Base-by-base conservation (phyloP, 2,888 invertebrate genomes). In the Dinocampus coccinellae region DNA sequence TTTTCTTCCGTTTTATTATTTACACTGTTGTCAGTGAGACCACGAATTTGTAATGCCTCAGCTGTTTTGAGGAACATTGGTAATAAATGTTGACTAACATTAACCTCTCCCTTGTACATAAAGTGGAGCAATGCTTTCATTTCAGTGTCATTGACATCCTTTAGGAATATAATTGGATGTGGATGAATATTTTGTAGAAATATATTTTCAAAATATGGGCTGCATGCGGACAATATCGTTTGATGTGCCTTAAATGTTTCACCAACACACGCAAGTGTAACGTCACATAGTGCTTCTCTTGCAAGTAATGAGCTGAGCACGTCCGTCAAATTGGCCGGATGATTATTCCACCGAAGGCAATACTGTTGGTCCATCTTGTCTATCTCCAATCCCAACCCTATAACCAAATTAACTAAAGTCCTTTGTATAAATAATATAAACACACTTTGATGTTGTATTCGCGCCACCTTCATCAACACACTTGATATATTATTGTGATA, bases 311-410 rank as follows among this genome's bases (percentile, higher is more conserved):
- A 95, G 86, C 94, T 94, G 84, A 96, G 91, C 87, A 96, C 95
- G 90, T 95, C 95, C 87, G 95, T 95, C 89, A 96, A 91, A 90
- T 96, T 96, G 90, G 91, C 93, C 87, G 94, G 95, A 91, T 96
- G 96, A 91, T 96, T 96, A 92, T 96, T 95, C 96, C 96, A 96
- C 91, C 95, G 94, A 89, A 96, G 92, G 90, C 95, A 95, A 90
- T 95, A 96, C 91, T 96, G 95, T 91, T 93, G 94, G 91, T 93
- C 91, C 91, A 91, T 91, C 88, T 89, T 90, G 85, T 82, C 83
- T 85, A 85, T 84, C 83, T 81, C 84, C 85, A 82, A 82, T 83
- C 81, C 84, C 83, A 81, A 84, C 84, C 84, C 83, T 85, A 83
- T 82, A 85, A 85, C 76, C 84, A 81, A 81, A 83, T 82, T 83